These are phyloP conservation scores for Eurytemora carolleeae DNA, from an alignment of 1,140 invertebrate species.

Conservation along the genomic window DNA sequence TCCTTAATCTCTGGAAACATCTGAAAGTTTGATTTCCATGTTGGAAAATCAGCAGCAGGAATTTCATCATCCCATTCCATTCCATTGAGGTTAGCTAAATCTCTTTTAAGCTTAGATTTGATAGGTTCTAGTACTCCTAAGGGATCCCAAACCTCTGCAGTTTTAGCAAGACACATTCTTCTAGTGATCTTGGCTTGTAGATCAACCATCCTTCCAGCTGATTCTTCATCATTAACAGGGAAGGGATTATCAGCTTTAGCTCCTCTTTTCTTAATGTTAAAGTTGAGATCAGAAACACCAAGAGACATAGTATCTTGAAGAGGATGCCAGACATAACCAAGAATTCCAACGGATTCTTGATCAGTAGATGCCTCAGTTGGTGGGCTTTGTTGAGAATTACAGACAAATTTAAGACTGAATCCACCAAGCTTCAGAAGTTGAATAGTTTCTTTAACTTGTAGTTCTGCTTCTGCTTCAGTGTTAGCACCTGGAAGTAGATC, in stretches of 20 bases:
- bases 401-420: background rate
- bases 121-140: background rate
- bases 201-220: background rate
- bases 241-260: background rate
- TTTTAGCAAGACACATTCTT: background rate
- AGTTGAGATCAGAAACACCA: background rate
- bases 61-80: background rate
- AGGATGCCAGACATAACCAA: background rate
- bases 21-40: background rate
- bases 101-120: background rate
- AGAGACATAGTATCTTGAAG: background rate
- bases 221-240: background rate
- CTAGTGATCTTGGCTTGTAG: background rate
- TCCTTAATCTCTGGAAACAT: background rate
- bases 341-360: background rate
- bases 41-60: background rate
- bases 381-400: background rate
- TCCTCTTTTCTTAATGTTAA: background rate
- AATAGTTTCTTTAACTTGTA: background rate
- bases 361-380: background rate
- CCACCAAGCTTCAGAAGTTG: background rate
- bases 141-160: background rate
- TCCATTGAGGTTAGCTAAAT: background rate
- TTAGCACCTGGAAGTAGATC: background rate
- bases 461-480: background rate